Percentiles rank a stretch among this genome's conserved stretches.
Conservation (phyloP, 2,113 vertebrate species). For the Lycaon pictus region DNA sequence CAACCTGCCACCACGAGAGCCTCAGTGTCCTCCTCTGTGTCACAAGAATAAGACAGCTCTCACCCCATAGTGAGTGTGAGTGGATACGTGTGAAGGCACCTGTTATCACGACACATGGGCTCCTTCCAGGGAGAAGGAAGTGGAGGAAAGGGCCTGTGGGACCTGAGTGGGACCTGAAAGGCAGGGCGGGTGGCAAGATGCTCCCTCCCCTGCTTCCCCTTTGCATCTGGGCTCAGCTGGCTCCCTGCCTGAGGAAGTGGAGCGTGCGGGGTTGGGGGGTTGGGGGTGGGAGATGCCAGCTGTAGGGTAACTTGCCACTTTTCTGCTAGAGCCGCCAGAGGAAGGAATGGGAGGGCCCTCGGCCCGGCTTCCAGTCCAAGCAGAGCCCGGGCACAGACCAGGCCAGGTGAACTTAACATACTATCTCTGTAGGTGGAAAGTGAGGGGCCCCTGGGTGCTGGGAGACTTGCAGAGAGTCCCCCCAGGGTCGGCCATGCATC, state of each 20-base stretch:
- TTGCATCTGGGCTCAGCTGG: neutral
- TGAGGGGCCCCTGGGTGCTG: neutral
- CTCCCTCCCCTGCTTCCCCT: neutral
- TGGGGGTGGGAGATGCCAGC: neutral
- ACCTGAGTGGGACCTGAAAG: rapidly evolving
- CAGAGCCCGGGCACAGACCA: neutral
- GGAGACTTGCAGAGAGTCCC: neutral
- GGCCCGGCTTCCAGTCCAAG: neutral
- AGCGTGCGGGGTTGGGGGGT: too few species aligned
- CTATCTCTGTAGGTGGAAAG: neutral
- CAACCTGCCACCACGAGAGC: rapidly evolving
- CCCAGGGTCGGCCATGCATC: rapidly evolving
- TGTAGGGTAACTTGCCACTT: rapidly evolving
- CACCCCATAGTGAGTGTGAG: rapidly evolving
- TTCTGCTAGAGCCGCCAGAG: neutral
- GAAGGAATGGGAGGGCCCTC: neutral
- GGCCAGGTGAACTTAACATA: neutral
- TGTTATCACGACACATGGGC: rapidly evolving
- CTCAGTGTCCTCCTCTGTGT: neutral
- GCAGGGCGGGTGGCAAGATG: neutral
- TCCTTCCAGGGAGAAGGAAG: neutral
- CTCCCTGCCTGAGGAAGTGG: too few species aligned
- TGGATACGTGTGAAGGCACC: rapidly evolving
- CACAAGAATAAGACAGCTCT: neutral
- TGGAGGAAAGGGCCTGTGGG: rapidly evolving